Conservation (phyloP, 2,113 vertebrate genomes). For the Pantherophis guttatus region DNA sequence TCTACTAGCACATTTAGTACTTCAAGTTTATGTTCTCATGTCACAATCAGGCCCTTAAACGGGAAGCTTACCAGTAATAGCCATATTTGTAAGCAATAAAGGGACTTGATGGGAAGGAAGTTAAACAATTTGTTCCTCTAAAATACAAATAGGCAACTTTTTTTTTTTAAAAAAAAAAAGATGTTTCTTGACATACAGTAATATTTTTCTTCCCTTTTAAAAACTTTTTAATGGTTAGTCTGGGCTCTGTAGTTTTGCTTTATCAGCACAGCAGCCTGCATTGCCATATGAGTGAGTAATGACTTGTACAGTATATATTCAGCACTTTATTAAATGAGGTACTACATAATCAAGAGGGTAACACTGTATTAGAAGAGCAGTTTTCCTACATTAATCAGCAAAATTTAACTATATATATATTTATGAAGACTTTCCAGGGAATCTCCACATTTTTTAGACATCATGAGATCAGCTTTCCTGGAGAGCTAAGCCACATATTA, state of each 20-base stretch:
- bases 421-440: neutral
- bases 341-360: neutral
- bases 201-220: conserved; percentile 42
- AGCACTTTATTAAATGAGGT: neutral
- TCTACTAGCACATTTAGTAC: neutral
- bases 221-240: neutral
- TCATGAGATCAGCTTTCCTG: neutral
- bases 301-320: neutral
- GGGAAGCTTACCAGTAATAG: conserved; percentile 39
- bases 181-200: conserved; percentile 52
- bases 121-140: conserved; percentile 49
- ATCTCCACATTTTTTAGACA: neutral
- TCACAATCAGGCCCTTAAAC: neutral
- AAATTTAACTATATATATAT: neutral
- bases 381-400: neutral
- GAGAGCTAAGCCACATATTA: neutral
- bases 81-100: conserved; percentile 38
- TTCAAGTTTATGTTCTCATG: accelerated
- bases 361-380: neutral
- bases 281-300: neutral
- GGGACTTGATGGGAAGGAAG: conserved; percentile 57
- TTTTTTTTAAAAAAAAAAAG: conserved; percentile 39
- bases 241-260: conserved; percentile 36
- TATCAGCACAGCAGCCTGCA: conserved; percentile 21
- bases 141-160: conserved; percentile 45